A percentile compares a stretch with the other conserved stretches of the same genome.
These are phyloP conservation scores for Drosophila algonquin DNA, from an alignment of 2,888 invertebrate species.

Conservation along the genomic window DNA sequence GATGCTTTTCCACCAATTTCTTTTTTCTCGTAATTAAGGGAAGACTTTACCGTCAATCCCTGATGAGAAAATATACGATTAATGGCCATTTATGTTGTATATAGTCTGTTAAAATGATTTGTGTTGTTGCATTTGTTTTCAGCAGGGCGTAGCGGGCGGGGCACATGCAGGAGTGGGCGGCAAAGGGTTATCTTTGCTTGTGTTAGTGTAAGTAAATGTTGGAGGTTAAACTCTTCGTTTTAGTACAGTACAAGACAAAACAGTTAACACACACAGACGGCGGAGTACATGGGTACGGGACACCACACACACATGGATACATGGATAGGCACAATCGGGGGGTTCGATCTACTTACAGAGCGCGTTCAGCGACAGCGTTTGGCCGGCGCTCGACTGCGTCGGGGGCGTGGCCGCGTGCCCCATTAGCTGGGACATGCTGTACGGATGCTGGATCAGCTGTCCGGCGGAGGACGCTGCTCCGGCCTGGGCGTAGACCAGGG, in stretches of 20 bases:
- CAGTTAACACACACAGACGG: constrained; percentile 37
- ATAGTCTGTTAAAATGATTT: constrained; percentile 8
- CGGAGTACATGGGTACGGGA: constrained; percentile 22
- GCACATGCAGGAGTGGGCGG: constrained; percentile 56
- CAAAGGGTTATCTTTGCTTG: neutral
- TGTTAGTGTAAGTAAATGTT: constrained; percentile 18
- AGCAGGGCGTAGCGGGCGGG: constrained; percentile 12
- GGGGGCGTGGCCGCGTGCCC: constrained; percentile 66
- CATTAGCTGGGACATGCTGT: constrained; percentile 73
- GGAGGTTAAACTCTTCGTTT: constrained; percentile 21
- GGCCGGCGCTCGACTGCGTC: constrained; percentile 66
- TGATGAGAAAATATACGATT: neutral
- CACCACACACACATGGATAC: constrained; percentile 16
- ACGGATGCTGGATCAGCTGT: constrained; percentile 50
- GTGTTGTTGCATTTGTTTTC: constrained; percentile 17
- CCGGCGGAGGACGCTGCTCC: constrained; percentile 34
- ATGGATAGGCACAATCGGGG: neutral
- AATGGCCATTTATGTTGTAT: neutral
- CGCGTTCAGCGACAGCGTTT: constrained; percentile 83
- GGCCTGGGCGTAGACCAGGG: constrained; percentile 31
- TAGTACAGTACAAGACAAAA: constrained; percentile 24
- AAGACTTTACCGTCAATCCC: too few species aligned
- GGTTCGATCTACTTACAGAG: constrained; percentile 82
- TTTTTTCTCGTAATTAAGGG: too few species aligned
- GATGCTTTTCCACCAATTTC: too few species aligned